Evolutionary conservation across 2,888 invertebrate genomes (phyloP).

Genomic region (Alloplasta piceator): DNA sequence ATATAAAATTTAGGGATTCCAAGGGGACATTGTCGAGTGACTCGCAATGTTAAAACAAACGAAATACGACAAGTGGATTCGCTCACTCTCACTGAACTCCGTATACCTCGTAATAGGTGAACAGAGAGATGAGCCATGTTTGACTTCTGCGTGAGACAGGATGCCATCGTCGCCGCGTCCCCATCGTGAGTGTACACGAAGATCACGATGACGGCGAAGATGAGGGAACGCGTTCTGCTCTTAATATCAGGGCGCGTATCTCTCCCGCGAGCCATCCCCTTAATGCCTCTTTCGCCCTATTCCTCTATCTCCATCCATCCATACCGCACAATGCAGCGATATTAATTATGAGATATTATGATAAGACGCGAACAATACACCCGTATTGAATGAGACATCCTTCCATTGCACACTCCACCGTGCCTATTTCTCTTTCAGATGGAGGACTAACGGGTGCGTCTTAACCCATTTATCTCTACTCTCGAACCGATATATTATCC

Average conservation of each 20-base stretch:
- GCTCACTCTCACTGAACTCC: slow-evolving; percentile 22
- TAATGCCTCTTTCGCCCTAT: slow-evolving; percentile 35
- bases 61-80: slow-evolving; percentile 36
- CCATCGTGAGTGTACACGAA: slow-evolving; percentile 25
- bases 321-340: slow-evolving; percentile 83
- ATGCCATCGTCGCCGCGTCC: slow-evolving; percentile 58
- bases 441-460: slow-evolving; percentile 70
- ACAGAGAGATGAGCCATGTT: slow-evolving; percentile 67
- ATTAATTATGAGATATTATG: slow-evolving; percentile 84
- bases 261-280: slow-evolving; percentile 34
- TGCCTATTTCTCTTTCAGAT: slow-evolving; percentile 57
- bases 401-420: slow-evolving; percentile 25
- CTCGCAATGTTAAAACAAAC: no score
- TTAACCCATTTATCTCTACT: slow-evolving; percentile 66
- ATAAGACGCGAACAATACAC: slow-evolving; percentile 83
- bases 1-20: no score
- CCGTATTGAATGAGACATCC: slow-evolving; percentile 82
- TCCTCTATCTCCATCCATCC: slow-evolving; percentile 79
- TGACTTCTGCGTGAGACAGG: slow-evolving; percentile 74
- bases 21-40: no score
- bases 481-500: slow-evolving; percentile 45
- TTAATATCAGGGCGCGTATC: slow-evolving; percentile 55
- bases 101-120: slow-evolving; percentile 43
- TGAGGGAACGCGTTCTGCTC: slow-evolving; percentile 44
- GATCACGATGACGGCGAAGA: slow-evolving; percentile 39